Base-by-base conservation (phyloP, 2,888 invertebrate genomes). In the Philonicus albiceps region DNA sequence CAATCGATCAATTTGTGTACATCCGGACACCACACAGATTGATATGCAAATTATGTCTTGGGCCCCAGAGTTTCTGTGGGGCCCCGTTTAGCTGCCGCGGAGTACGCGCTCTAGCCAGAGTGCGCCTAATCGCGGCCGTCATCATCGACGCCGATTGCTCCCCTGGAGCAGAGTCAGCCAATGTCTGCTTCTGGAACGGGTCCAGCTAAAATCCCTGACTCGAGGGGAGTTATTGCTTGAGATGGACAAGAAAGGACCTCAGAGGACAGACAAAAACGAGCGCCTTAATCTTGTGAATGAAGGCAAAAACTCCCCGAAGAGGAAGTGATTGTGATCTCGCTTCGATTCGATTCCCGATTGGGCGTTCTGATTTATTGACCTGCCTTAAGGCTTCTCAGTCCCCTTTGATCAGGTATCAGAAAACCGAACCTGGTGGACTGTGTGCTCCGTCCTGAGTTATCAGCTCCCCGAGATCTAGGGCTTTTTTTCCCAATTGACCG, bases 1-100 rank as follows among this genome's bases (percentile, higher is more conserved):
- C 90, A 91, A 91, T 91, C 91, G 90, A 90, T 89, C 91, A 92
- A 91, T 91, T 92, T 91, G 91, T 91, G 90, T 91, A 90, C 91
- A 92, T 91, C 91, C 92, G 90, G 90, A 89, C 89, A 89, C 89
- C 89, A 88, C 88, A 88, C 86, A 88, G 88, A 88, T 88, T 87
- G 86, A 88, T 89, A 89, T 89, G 89, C 88, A 89, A 89, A 89
- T 88, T 85, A 43, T 75, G 43, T 85, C 74, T 85, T 85, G 40
- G 43, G 73, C 74, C 73, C 30, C 30, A 27, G 53, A 11, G 49
- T 74, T 85, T 49, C 53, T 86, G 86, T 86, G 55, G 75, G 49
- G 49, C 49, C 85, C n/a, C 8, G 19, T 72, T 19, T 22, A 43
- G 40, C 8, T 81, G 34, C 64, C 16, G 30, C 19, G 27, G 16